These are phyloP conservation scores for Drosophila jambulina DNA, from an alignment of 1,140 invertebrate species.

Conservation along the genomic window DNA sequence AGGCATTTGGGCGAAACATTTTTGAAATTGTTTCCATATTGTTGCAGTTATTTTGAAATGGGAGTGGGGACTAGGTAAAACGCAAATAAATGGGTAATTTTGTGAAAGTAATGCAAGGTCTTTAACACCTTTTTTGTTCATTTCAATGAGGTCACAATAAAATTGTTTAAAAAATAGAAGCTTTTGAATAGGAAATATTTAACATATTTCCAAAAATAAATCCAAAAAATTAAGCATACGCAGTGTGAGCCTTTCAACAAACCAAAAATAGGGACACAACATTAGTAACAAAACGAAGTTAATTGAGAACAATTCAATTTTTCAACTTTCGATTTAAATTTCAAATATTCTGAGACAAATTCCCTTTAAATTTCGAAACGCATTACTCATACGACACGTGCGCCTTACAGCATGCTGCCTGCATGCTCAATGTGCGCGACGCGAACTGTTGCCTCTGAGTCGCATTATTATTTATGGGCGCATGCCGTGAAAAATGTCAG, in stretches of 20 bases:
- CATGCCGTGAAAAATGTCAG: constrained; percentile 81
- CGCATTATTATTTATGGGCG: constrained; percentile 79
- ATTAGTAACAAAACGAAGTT: not conserved
- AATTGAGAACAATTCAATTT: not conserved
- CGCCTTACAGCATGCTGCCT: constrained; percentile 20
- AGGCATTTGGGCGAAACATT: constrained; percentile 8
- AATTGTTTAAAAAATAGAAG: not conserved
- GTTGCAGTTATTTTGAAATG: not conserved
- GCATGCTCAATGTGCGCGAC: constrained; percentile 54
- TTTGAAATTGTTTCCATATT: constrained; percentile 23
- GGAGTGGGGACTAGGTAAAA: not conserved
- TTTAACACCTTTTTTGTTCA: not conserved
- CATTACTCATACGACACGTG: constrained; percentile 53
- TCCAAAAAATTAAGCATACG: not conserved
- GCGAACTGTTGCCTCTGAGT: constrained; percentile 58
- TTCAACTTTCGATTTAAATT: not conserved
- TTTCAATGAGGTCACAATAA: not conserved
- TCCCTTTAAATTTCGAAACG: not conserved
- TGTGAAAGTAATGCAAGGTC: not conserved
- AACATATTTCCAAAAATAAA: too few relatives aligned
- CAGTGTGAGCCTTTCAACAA: not conserved
- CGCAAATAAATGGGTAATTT: not conserved
- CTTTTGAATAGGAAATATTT: not conserved
- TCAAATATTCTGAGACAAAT: not conserved
- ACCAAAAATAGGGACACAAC: not conserved